Evolutionary conservation across 2,113 vertebrate species (phyloP), one percentile per base, ranked within the genome.

Genomic region (Actenoides lindsayi): DNA sequence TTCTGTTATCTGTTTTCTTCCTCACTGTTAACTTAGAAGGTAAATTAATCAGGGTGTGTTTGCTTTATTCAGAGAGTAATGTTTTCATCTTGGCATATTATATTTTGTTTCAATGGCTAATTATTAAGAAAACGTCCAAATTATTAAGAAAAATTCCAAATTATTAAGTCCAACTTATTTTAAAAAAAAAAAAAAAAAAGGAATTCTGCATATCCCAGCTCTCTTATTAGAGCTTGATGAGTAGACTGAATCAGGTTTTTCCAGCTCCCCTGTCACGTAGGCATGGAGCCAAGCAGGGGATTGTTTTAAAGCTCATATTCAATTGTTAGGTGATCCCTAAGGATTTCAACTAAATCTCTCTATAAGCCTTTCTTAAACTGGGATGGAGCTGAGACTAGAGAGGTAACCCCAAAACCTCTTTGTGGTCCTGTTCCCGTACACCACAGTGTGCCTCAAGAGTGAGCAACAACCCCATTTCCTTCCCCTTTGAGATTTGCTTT

Each of bases 1-100:
- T 81, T 89, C 57, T 56, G 10, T 79, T 76, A 87, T 96, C 68
- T 56, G 10, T 79, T 76, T 86, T 96, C 68, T 96, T 93, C 65
- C 73, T 94, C 16, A 1, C 54, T 95, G 89, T 89, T 89, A 74
- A 1, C 62, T 70, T 71, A 6, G 76, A 27, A 83, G 93, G 64
- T 74, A 50, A 92, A 94, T 86, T 76, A 85, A 92, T 77, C 79
- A 77, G 59, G 50, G 50, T 10, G 54, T 90, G 76, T 83, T 95
- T 88, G 74, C 70, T 64, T 94, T 86, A 57, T 37, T 76, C 30
- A 4, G 50, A 56, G 15, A 65, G 39, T 4, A 16, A 50, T 30
- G 31, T 54, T 92, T 94, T 83, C 80, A 31, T 77, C 68, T 27
- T 7, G 59, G 56, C 11, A 18, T 17, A 4, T 12, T 31, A 35